Percentiles rank a stretch among this genome's conserved stretches.
phyloP scores from a whole-genome alignment of 2,113 vertebrate species.

The Machaerirhynchus nigripectus region DNA sequence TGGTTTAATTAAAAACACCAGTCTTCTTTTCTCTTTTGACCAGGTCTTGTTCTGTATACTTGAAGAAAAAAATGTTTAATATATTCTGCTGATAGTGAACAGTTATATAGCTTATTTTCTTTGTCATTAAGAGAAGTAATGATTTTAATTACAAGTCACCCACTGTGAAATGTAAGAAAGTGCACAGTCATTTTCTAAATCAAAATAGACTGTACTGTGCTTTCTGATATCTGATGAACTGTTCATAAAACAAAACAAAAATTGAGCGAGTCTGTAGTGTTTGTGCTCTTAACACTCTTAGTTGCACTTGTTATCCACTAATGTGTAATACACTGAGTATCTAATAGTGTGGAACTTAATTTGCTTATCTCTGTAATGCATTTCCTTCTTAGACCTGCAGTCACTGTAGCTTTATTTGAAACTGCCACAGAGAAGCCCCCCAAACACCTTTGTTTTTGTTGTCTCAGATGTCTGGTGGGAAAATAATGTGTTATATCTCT shows the following conservation, averaged over 20 bases:
- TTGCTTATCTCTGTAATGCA: not conserved
- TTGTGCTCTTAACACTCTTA: not conserved
- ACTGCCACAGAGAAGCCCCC: not conserved
- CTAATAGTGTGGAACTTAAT: not conserved
- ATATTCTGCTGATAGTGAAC: not conserved
- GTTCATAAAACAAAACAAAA: not conserved
- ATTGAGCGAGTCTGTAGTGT: rapidly evolving
- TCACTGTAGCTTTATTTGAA: not conserved
- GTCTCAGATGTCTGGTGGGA: not conserved
- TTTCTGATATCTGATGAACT: not conserved
- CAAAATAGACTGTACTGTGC: not conserved
- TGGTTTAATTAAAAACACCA: not conserved
- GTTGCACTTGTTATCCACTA: not conserved
- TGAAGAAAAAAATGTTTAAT: not conserved
- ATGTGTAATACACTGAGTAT: not conserved
- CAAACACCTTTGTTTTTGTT: not conserved
- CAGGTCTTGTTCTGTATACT: not conserved
- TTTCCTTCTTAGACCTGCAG: not conserved
- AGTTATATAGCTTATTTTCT: not conserved
- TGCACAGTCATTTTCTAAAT: not conserved
- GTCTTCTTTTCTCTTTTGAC: not conserved
- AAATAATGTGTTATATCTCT: not conserved
- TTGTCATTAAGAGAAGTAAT: not conserved
- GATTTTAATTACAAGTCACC: not conserved
- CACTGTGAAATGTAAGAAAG: not conserved